Percentiles rank a stretch among this genome's conserved stretches.
Evolutionary conservation across 2,888 invertebrate species (phyloP).

Genomic region (Dryobotodes eremita): DNA sequence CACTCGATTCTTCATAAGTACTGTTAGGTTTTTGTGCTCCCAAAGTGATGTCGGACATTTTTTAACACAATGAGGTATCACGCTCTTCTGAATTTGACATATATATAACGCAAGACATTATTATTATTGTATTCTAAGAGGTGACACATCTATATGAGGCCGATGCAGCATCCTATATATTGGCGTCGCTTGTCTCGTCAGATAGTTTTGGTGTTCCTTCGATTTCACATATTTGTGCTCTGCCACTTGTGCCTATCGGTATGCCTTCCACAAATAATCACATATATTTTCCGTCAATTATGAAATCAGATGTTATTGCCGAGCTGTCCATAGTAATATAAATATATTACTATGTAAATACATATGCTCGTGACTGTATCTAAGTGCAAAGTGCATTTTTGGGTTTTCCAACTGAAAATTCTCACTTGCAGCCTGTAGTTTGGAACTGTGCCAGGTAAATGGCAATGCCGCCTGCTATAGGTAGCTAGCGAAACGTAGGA

Average conservation of each 20-base stretch:
- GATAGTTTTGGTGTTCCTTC: background rate
- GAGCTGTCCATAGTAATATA: background rate
- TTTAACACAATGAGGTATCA: background rate
- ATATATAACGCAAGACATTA: background rate
- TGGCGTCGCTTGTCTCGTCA: background rate
- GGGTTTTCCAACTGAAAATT: background rate
- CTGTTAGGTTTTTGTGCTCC: background rate
- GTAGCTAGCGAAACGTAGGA: background rate
- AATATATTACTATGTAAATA: background rate
- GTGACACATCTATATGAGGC: background rate
- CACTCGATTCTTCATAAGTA: background rate
- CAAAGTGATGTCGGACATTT: background rate
- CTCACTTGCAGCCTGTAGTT: background rate
- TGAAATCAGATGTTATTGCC: background rate
- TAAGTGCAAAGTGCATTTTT: background rate
- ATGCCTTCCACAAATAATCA: background rate
- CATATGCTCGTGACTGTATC: background rate
- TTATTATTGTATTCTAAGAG: background rate
- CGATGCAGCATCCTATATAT: background rate
- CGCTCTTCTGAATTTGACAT: background rate
- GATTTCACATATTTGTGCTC: background rate
- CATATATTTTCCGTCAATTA: background rate
- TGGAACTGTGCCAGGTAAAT: background rate
- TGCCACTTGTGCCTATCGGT: background rate
- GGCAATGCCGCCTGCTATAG: background rate